phyloP scores from a whole-genome alignment of 2,888 invertebrate genomes.

The Maniola hyperantus region DNA sequence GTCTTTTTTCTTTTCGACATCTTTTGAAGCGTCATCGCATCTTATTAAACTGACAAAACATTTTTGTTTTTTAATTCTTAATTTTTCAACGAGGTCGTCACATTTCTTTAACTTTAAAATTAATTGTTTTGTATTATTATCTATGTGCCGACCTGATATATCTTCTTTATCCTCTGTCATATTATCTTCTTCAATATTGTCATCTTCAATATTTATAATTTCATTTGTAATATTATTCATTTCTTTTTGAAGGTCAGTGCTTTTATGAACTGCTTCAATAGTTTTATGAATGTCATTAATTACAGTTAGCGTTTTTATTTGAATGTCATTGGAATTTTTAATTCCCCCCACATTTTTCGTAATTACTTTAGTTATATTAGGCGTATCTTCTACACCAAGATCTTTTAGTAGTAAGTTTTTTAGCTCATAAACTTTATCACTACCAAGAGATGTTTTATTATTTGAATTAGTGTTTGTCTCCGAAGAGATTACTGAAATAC shows the following conservation, averaged over 20 bases:
- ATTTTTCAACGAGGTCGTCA: constrained; percentile 51
- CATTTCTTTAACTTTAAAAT: constrained; percentile 54
- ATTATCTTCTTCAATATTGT: background rate
- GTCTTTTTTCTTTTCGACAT: constrained; percentile 5
- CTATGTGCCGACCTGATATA: background rate
- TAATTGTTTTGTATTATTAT: constrained; percentile 42
- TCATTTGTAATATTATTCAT: background rate
- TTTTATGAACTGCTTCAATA: background rate
- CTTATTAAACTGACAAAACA: constrained; percentile 55
- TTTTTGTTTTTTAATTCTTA: constrained; percentile 45
- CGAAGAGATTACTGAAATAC: constrained; percentile 22
- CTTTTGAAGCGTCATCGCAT: constrained; percentile 48
- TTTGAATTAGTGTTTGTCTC: constrained; percentile 6
- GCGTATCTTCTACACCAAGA: constrained; percentile 9
- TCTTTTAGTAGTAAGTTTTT: constrained; percentile 25
- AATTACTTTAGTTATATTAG: background rate
- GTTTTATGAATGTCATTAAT: background rate
- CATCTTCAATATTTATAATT: background rate
- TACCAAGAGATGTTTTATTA: constrained; percentile 6
- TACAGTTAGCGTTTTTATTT: background rate
- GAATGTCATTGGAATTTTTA: background rate
- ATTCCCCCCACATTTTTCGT: background rate
- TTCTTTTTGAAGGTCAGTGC: background rate
- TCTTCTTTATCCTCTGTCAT: background rate
- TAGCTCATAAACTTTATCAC: constrained; percentile 20